phyloP scores from a whole-genome alignment of 2,113 vertebrate species.

The Gobiocypris rarus region DNA sequence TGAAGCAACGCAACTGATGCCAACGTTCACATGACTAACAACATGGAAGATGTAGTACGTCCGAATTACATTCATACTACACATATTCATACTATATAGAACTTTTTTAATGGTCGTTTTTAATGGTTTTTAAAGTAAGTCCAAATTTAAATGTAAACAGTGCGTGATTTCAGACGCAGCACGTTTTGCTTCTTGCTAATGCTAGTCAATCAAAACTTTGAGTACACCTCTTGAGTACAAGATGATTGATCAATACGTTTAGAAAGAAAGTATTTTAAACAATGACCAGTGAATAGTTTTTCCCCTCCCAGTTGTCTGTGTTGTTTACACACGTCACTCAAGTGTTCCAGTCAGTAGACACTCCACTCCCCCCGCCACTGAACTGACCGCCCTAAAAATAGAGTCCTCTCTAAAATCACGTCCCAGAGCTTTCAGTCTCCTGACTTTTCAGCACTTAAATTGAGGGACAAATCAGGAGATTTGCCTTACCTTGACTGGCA shows the following conservation, averaged over 20 bases:
- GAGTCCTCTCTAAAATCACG: constrained; percentile 32
- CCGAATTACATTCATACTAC: too few species aligned
- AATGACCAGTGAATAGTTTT: neutral
- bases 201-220: neutral
- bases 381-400: constrained; percentile 61
- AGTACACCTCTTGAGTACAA: neutral
- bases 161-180: too few species aligned
- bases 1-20: too few species aligned
- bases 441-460: neutral
- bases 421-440: constrained; percentile 26
- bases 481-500: constrained; percentile 73
- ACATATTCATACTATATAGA: too few species aligned
- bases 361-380: neutral
- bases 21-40: too few species aligned
- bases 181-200: neutral
- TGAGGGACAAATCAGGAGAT: neutral
- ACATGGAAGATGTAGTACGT: too few species aligned
- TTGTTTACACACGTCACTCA: neutral
- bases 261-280: too few species aligned
- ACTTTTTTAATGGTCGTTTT: too few species aligned
- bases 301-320: neutral
- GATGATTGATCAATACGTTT: neutral
- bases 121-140: too few species aligned
- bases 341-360: neutral
- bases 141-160: too few species aligned